Percentiles rank a stretch among this genome's conserved stretches.
Conservation (phyloP, 2,888 invertebrate genomes). For the Pharmacophagus antenor region DNA sequence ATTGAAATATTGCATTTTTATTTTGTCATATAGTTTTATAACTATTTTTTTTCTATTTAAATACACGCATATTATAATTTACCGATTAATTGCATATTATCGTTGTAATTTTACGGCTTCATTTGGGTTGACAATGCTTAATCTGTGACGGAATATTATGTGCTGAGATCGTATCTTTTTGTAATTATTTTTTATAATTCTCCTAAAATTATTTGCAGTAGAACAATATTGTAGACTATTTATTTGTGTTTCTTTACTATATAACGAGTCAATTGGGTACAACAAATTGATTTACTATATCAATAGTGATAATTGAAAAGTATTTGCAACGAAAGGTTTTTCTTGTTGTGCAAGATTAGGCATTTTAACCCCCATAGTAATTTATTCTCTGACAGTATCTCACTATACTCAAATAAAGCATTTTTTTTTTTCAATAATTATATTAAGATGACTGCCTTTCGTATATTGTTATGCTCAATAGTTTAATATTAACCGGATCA, state of each 20-base stretch:
- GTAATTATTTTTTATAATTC: too few species aligned
- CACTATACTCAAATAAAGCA: slow-evolving; percentile 71
- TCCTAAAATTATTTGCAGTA: too few species aligned
- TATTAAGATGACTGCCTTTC: slow-evolving; percentile 74
- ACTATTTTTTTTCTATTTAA: slow-evolving; percentile 37
- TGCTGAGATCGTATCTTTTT: background rate
- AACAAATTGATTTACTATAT: background rate
- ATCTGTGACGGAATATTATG: slow-evolving; percentile 12
- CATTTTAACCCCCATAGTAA: slow-evolving; percentile 27
- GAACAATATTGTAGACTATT: too few species aligned
- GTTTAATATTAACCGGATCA: slow-evolving; percentile 52
- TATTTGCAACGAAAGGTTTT: background rate
- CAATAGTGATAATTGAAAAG: background rate
- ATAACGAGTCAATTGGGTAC: slow-evolving; percentile 11
- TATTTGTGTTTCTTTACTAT: too few species aligned
- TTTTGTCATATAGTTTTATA: slow-evolving; percentile 42
- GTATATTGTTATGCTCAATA: slow-evolving; percentile 77
- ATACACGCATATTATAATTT: slow-evolving; percentile 37
- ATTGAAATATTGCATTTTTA: slow-evolving; percentile 45
- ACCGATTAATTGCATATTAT: slow-evolving; percentile 41
- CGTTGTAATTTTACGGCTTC: slow-evolving; percentile 34
- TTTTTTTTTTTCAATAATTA: slow-evolving; percentile 59
- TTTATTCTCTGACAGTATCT: slow-evolving; percentile 59
- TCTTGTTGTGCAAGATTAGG: slow-evolving; percentile 26
- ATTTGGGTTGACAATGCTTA: slow-evolving; percentile 27